Percentiles rank a stretch among this genome's conserved stretches.
Evolutionary conservation across 2,113 vertebrate genomes (phyloP).

Genomic region (Phrynosoma blainvillii): DNA sequence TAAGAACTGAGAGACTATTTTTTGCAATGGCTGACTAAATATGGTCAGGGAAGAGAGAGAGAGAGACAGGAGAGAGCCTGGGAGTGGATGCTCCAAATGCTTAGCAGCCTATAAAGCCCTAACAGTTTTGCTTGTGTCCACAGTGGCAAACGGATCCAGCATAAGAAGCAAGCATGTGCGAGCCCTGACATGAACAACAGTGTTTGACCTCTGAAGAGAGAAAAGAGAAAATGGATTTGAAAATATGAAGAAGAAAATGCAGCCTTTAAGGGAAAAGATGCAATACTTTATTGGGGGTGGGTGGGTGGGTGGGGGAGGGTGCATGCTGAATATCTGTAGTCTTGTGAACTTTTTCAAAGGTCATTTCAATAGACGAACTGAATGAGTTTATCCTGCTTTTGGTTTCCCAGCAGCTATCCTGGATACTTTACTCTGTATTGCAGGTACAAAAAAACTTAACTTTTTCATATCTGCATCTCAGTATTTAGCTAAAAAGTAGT

Average conservation of each 20-base stretch:
- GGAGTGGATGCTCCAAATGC: slow-evolving; percentile 91
- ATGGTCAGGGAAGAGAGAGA: slow-evolving; percentile 99
- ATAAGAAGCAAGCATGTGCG: slow-evolving; percentile 72
- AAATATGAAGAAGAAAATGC: slow-evolving; percentile 77
- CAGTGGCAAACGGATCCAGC: slow-evolving; percentile 74
- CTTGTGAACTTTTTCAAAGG: slow-evolving; percentile 70
- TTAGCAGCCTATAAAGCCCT: slow-evolving; percentile 90
- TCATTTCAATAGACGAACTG: slow-evolving; percentile 67
- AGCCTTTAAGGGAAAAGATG: slow-evolving; percentile 75
- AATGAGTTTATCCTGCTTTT: slow-evolving; percentile 66
- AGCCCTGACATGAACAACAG: slow-evolving; percentile 76
- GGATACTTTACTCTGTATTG: slow-evolving; percentile 70
- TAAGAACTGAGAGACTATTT: slow-evolving; percentile 91
- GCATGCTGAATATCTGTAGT: slow-evolving; percentile 51
- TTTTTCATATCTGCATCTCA: slow-evolving; percentile 62
- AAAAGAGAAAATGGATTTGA: slow-evolving; percentile 75
- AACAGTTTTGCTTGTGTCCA: slow-evolving; percentile 80
- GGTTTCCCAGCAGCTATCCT: slow-evolving; percentile 63
- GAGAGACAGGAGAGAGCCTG: slow-evolving; percentile 90
- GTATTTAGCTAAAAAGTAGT: slow-evolving; percentile 63
- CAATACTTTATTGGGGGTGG: slow-evolving; percentile 68
- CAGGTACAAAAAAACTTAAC: slow-evolving; percentile 67
- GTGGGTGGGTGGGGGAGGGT: background rate
- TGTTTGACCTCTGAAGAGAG: slow-evolving; percentile 79
- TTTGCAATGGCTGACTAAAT: slow-evolving; percentile 99